phyloP scores from a whole-genome alignment of 2,113 vertebrate genomes.

The Psilopsiagon aymara region DNA sequence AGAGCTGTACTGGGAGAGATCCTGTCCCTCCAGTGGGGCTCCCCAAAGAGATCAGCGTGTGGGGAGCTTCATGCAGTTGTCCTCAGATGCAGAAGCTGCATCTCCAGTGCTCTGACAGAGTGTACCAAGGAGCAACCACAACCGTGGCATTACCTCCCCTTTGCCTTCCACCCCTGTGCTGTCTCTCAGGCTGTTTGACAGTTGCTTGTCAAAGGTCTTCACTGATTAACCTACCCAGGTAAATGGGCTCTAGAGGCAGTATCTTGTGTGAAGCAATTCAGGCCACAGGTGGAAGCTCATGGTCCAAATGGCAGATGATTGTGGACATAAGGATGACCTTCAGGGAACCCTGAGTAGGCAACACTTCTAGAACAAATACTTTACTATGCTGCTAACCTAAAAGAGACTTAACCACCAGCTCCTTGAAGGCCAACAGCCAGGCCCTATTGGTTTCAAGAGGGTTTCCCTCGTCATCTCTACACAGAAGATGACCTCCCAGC shows the following conservation, averaged over 20 bases:
- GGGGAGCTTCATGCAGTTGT: not conserved
- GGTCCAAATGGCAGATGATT: not conserved
- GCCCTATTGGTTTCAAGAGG: not conserved
- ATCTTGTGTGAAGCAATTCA: not conserved
- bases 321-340: not conserved
- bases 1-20: not conserved
- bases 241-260: not conserved
- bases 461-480: not conserved
- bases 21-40: not conserved
- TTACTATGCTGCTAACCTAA: not conserved
- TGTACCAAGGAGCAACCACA: not conserved
- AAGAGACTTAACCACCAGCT: not conserved
- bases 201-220: not conserved
- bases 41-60: accelerated
- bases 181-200: not conserved
- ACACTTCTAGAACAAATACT: not conserved
- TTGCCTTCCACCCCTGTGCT: not conserved
- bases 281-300: not conserved
- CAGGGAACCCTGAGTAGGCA: not conserved
- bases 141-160: not conserved
- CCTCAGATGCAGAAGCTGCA: not conserved
- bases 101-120: not conserved
- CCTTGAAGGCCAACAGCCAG: not conserved
- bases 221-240: not conserved
- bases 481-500: not conserved